phyloP scores from a whole-genome alignment of 1,140 invertebrate genomes.

The Riptortus pedestris region DNA sequence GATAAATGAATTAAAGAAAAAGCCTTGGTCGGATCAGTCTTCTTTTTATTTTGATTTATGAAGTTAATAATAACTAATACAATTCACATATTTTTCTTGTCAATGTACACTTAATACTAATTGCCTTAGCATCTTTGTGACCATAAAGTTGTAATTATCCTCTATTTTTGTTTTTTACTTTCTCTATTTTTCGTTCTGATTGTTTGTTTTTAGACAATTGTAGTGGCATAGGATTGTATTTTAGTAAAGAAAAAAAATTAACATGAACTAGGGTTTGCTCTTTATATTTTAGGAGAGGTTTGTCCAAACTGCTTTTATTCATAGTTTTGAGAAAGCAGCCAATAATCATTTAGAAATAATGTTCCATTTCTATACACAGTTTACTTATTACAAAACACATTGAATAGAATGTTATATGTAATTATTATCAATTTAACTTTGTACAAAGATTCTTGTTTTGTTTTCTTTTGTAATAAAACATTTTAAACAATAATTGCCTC shows the following conservation, averaged over 20 bases:
- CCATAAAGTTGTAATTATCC: not conserved
- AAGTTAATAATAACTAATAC: not conserved
- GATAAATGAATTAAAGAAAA: no score
- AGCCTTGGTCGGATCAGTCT: not conserved
- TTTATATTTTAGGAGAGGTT: slow-evolving; percentile 6
- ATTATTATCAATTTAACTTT: slow-evolving; percentile 6
- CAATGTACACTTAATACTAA: not conserved
- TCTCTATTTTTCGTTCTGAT: not conserved
- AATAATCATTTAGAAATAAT: not conserved
- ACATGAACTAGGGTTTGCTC: not conserved
- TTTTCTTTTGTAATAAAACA: no score
- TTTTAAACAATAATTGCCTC: not conserved
- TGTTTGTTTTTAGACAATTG: slow-evolving; percentile 1
- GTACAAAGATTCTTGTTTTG: slow-evolving; percentile 1
- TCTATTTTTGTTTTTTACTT: not conserved
- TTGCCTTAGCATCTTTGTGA: not conserved
- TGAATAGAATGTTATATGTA: not conserved
- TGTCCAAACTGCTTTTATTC: not conserved
- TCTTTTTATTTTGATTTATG: not conserved
- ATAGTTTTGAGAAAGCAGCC: not conserved
- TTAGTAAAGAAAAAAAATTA: not conserved
- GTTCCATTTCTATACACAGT: not conserved
- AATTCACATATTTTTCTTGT: not conserved
- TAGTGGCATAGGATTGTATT: not conserved
- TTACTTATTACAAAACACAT: not conserved